Evolutionary conservation across 2,113 vertebrate genomes (phyloP), one percentile per base, ranked within the genome.

Genomic region (Xiphophorus couchianus): DNA sequence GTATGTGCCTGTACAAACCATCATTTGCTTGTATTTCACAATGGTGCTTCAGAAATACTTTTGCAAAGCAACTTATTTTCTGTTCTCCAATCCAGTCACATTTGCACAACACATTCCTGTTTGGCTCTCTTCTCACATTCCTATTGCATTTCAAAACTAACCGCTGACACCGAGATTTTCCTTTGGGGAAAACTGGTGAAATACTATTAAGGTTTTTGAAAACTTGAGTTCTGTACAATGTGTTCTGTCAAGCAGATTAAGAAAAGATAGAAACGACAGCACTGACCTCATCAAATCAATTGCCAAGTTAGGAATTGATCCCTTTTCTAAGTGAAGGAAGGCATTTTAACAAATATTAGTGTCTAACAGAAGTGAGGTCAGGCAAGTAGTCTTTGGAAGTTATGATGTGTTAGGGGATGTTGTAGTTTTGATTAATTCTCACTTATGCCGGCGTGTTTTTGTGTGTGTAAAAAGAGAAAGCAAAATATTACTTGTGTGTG

Each of bases 21-120:
- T 48, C 44, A 6, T n/a, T 58, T 58, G 8, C 25, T 58, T 58
- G 7, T 58, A 25, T n/a, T 58, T 58, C 5, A n/a, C 22, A 58
- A 2, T 54, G 7, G n/a, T 54, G 22, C 3, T 25, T 7, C 22
- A 51, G 15, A 8, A 54, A 25, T 25, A 25, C 51, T 54, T 54
- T 54, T 54, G 25, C 44, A 58, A 58, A 25, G 51, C 51, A 58
- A 9, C 19, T 72, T 68, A 70, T 61, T 61, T 64, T 64, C 35
- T 54, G 62, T 28, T 62, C 28, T 62, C 27, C 65, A 67, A 74
- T 82, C 58, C 69, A 76, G 66, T 74, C 74, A 82, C 78, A 74
- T 89, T 90, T 88, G 78, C 71, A 54, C 82, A 82, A 83, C 81
- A 85, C 74, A 83, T 86, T 90, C 81, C 29, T 77, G 33, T 82